Conservation (phyloP, 2,113 vertebrate species). For the Acanthochromis polyacanthus region DNA sequence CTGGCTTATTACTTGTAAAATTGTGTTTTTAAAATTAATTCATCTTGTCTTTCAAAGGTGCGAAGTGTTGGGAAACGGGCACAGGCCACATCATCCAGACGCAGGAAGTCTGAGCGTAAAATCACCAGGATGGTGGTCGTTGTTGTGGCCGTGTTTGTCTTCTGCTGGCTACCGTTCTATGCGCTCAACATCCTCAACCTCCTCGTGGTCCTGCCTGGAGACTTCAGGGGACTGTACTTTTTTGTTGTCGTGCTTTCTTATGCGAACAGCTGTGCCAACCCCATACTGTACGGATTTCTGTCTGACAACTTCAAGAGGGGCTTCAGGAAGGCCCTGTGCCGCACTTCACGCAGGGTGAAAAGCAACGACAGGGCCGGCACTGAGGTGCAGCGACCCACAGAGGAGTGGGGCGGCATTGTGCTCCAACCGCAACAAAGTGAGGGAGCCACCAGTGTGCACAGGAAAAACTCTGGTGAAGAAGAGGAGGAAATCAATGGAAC, state of each 20-base stretch:
- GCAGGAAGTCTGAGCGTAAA: constrained; percentile 91
- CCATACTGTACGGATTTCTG: constrained; percentile 95
- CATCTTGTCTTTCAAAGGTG: constrained; percentile 71
- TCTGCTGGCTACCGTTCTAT: constrained; percentile 97
- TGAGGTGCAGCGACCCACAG: constrained; percentile 71
- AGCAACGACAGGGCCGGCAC: constrained; percentile 81
- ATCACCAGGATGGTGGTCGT: constrained; percentile 97
- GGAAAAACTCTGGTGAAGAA: constrained; percentile 36
- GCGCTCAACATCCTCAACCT: constrained; percentile 94
- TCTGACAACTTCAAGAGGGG: constrained; percentile 97
- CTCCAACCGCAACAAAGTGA: constrained; percentile 41
- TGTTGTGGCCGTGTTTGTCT: constrained; percentile 92
- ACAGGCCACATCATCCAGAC: constrained; percentile 86
- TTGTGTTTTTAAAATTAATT: too few relatives aligned
- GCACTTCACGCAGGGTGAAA: constrained; percentile 88
- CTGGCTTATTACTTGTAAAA: too few relatives aligned
- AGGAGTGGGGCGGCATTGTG: constrained; percentile 73
- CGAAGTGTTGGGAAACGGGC: constrained; percentile 90
- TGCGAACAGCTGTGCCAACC: constrained; percentile 96
- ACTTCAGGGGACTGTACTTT: constrained; percentile 92
- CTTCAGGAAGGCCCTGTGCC: constrained; percentile 90
- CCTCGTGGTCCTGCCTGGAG: constrained; percentile 89
- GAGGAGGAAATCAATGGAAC: constrained; percentile 51
- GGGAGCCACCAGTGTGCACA: constrained; percentile 1
- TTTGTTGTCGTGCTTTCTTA: constrained; percentile 96